Base-by-base conservation (phyloP, 2,797 vertebrate genomes). In the Scolopax bukidnonensis region DNA sequence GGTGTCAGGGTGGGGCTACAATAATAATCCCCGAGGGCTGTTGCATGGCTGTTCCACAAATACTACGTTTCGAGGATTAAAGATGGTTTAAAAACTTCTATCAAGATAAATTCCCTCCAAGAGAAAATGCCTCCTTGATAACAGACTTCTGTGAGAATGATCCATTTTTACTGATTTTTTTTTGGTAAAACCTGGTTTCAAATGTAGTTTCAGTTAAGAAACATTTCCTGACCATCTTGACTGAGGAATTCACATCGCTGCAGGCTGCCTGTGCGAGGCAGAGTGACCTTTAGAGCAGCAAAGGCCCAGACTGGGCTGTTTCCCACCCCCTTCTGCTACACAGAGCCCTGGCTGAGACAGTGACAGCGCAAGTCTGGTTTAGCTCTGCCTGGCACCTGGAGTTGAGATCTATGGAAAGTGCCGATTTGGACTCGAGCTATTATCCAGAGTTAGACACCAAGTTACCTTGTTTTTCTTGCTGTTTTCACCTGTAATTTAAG, bases 261-360 rank as follows among this genome's bases (percentile, higher is more conserved):
- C 87, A 89, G 85, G 89, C 94, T 91, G 82, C 56, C 70, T 82
- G 38, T 82, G 67, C 53, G 80, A 91, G 67, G 67, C 82, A 91
- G 57, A 68, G 36, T 94, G 94, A 97, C 94, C 90, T 96, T 97
- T 84, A 74, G 51, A 93, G 67, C 48, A 67, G 71, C 80, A 56
- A 0, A 89, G 81, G 48, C 74, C 36, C 74, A 79, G 67, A 11
- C 86, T 27, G 77, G 87, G 68, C 64, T 67, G 40, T 82, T 96
- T 84, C 89, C 90, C 84, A 53, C 40, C 64, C 75, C 12, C 75
- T 96, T 50, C 80, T 92, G 70, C 74, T 75, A 10, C 77, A 69
- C 25, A 95, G 67, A 96, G 67, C 56, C 51, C 91, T 96, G 86
- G 70, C 87, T 84, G 45, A 84, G 60, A 33, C 36, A 68, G 50